Conservation (phyloP, 2,113 vertebrate species). For the Ctenomys sociabilis region DNA sequence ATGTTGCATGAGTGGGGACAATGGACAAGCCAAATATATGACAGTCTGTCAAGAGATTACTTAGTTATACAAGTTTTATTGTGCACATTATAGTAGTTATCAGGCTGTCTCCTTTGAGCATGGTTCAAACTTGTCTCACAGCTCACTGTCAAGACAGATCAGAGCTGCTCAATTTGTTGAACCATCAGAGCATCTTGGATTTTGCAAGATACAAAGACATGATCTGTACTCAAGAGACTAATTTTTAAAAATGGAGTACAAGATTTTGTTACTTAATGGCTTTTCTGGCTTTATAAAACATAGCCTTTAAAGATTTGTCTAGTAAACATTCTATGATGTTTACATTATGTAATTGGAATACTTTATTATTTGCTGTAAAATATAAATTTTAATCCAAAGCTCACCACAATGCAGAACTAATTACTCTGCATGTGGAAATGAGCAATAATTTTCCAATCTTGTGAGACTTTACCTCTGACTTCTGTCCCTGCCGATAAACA, state of each 20-base stretch:
- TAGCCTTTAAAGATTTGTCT: background rate
- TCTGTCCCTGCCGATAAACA: background rate
- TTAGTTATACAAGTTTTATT: conserved; percentile 64
- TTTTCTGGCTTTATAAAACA: conserved; percentile 40
- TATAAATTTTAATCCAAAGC: conserved; percentile 4
- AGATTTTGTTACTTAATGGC: conserved; percentile 3
- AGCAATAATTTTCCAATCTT: background rate
- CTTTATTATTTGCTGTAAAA: conserved; percentile 9
- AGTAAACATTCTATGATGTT: background rate
- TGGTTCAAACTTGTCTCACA: background rate
- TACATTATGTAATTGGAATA: background rate
- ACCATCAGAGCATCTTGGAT: background rate
- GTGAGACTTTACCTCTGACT: background rate
- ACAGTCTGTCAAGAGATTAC: conserved; percentile 51
- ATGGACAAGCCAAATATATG: conserved; percentile 24
- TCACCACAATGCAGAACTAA: background rate
- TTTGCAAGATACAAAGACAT: background rate
- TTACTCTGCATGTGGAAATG: background rate
- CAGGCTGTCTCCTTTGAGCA: conserved; percentile 42
- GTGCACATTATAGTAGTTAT: conserved; percentile 41
- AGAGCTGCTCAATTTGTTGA: background rate
- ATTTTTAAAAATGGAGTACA: conserved; percentile 21
- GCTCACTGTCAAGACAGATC: conserved; percentile 6
- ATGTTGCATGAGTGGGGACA: conserved; percentile 7
- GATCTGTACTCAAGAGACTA: background rate